Evolutionary conservation across 1,140 invertebrate genomes (phyloP).

Genomic region (Macrocentrus cingulum): DNA sequence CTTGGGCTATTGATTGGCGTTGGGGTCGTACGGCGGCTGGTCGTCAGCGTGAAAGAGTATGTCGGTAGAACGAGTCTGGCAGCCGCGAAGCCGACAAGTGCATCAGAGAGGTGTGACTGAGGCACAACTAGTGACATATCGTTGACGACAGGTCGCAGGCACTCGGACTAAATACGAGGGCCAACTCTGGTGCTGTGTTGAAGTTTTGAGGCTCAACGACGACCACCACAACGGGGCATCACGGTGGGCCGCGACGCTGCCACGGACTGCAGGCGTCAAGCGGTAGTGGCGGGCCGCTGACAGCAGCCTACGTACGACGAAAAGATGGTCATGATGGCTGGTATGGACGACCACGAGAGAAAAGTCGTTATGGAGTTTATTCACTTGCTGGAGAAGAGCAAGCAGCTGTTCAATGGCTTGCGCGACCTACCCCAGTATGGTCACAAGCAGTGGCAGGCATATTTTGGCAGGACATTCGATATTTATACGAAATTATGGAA

Average conservation of each 20-base stretch:
- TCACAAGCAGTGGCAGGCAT: conserved; percentile 97
- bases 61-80: conserved; percentile 12
- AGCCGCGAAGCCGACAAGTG: background rate
- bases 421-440: conserved; percentile 95
- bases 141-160: too few relatives aligned
- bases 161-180: too few relatives aligned
- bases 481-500: conserved; percentile 99
- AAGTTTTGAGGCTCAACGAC: conserved; percentile 2
- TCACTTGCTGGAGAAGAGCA: conserved; percentile 95
- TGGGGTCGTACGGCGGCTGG: conserved; percentile 1
- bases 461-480: conserved; percentile 96
- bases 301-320: conserved; percentile 33
- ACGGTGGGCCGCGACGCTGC: conserved; percentile 19
- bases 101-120: background rate
- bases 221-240: conserved; percentile 22
- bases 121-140: background rate
- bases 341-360: conserved; percentile 83
- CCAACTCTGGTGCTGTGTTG: too few relatives aligned
- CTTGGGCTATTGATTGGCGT: conserved; percentile 27
- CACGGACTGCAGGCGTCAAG: conserved; percentile 12
- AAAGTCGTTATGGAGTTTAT: conserved; percentile 96
- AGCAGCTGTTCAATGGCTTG: conserved; percentile 95
- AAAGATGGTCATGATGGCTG: conserved; percentile 72
- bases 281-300: background rate
- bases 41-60: background rate